These are phyloP conservation scores for Lipotes vexillifer DNA, from an alignment of 2,113 vertebrate genomes.

Conservation along the genomic window DNA sequence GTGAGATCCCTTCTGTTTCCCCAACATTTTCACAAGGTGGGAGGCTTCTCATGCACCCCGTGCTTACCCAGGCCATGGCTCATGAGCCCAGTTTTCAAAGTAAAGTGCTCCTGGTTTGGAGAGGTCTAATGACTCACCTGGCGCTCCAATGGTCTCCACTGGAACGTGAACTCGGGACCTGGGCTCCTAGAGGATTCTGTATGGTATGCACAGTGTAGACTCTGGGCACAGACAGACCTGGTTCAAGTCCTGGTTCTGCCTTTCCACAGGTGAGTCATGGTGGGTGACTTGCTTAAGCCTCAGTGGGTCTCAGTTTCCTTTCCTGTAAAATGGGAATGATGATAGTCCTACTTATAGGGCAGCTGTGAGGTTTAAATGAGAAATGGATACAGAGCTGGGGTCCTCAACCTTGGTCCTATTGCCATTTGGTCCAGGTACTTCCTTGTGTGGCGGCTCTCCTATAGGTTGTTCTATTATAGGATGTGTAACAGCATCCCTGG, in stretches of 20 bases:
- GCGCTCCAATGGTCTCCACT: neutral
- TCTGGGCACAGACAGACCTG: neutral
- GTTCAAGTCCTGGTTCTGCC: neutral
- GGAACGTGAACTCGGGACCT: neutral
- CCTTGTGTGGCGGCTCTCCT: no score
- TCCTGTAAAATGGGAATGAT: neutral
- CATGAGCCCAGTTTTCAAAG: neutral
- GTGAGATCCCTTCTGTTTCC: no score
- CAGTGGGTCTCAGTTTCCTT: neutral
- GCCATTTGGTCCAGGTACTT: neutral
- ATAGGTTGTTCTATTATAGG: neutral
- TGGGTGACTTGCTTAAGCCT: neutral
- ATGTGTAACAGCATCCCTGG: no score
- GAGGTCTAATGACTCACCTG: neutral
- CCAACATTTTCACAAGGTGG: neutral
- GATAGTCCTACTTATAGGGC: no score
- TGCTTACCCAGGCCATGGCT: neutral
- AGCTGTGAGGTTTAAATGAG: neutral
- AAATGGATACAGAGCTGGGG: rapidly evolving
- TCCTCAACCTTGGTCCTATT: rapidly evolving
- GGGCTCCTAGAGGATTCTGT: neutral
- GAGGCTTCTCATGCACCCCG: neutral
- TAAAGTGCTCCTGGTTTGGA: neutral
- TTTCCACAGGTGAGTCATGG: neutral
- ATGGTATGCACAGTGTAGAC: neutral